Conservation (phyloP, 2,888 invertebrate genomes). For the Raillietiella orientalis region DNA sequence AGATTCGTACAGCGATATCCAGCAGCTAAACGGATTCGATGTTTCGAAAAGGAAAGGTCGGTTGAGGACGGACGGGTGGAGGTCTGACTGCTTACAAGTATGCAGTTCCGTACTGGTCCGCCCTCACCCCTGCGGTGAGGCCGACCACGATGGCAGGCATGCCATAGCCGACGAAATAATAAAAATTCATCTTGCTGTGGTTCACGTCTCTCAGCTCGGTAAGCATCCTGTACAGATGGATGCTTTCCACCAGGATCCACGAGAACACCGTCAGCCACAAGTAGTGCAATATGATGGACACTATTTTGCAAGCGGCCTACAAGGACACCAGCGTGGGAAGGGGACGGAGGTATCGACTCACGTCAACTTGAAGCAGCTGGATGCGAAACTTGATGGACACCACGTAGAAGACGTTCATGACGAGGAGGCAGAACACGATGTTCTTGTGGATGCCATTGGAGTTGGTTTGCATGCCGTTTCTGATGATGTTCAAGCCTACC, state of each 20-base stretch:
- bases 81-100: constrained; percentile 40
- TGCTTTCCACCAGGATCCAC: constrained; percentile 70
- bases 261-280: constrained; percentile 64
- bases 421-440: constrained; percentile 57
- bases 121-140: constrained; percentile 61
- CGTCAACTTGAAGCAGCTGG: constrained; percentile 48
- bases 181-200: constrained; percentile 69
- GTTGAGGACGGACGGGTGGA: neutral
- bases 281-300: constrained; percentile 70
- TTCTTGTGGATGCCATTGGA: constrained; percentile 82
- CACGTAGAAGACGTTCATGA: constrained; percentile 52
- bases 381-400: constrained; percentile 51
- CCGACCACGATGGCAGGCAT: constrained; percentile 69
- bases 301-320: constrained; percentile 50
- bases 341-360: constrained; percentile 15
- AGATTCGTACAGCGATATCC: constrained; percentile 71
- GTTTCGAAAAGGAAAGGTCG: neutral
- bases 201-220: constrained; percentile 87
- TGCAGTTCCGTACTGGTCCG: constrained; percentile 77
- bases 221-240: constrained; percentile 71
- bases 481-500: constrained; percentile 44
- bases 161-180: constrained; percentile 68
- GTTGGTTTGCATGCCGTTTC: constrained; percentile 18
- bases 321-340: constrained; percentile 8
- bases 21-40: constrained; percentile 32